Evolutionary conservation across 2,797 vertebrate genomes (phyloP).

Genomic region (Argyrosomus regius): DNA sequence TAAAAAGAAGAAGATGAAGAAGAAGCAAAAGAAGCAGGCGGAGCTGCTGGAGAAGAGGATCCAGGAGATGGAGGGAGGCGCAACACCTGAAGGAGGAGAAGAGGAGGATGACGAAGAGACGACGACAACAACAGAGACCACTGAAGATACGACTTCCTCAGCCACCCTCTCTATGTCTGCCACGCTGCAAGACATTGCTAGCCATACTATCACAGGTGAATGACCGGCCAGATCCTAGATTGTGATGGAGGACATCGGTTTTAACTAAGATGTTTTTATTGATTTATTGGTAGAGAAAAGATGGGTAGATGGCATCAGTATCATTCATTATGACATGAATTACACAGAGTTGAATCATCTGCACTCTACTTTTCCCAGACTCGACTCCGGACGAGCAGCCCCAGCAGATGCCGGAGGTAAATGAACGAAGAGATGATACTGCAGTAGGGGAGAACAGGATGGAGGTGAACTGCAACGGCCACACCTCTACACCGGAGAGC

Average conservation of each 20-base stretch:
- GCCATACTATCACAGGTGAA: conserved; percentile 74
- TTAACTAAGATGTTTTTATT: background rate
- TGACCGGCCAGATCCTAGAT: background rate
- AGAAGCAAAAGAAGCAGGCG: conserved; percentile 97
- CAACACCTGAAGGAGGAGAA: conserved; percentile 77
- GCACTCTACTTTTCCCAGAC: conserved; percentile 52
- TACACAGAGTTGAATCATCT: background rate
- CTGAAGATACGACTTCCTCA: conserved; percentile 78
- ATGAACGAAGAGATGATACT: background rate
- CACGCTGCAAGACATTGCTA: conserved; percentile 85
- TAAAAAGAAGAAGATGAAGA: conserved; percentile 99
- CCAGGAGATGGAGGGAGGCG: conserved; percentile 89
- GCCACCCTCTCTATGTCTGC: conserved; percentile 82
- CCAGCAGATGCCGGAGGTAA: conserved; percentile 39
- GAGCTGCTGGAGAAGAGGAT: conserved; percentile 95
- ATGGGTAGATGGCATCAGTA: too few species aligned
- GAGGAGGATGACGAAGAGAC: conserved; percentile 89
- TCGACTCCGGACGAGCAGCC: conserved; percentile 57
- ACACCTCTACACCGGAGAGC: conserved; percentile 69
- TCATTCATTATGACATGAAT: background rate
- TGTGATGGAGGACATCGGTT: background rate
- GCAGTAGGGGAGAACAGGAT: conserved; percentile 67
- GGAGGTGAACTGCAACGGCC: conserved; percentile 91
- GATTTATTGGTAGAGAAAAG: background rate
- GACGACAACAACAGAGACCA: conserved; percentile 73